Evolutionary conservation across 2,797 vertebrate species (phyloP).

Genomic region (Cossypha dichroa): DNA sequence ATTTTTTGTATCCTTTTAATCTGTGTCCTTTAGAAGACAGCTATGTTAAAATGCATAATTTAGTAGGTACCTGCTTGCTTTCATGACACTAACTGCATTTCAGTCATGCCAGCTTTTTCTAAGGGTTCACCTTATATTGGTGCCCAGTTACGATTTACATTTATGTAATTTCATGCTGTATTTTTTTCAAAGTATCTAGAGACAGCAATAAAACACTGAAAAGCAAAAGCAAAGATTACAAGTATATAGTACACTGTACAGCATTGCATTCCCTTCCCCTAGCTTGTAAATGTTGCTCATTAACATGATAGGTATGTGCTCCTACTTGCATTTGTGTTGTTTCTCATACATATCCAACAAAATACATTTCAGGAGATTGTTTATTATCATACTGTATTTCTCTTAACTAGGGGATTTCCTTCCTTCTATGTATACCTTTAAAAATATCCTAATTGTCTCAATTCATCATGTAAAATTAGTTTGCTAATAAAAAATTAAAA

Average conservation of each 20-base stretch:
- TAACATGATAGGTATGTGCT: background rate
- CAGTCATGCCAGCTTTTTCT: background rate
- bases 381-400: background rate
- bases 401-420: background rate
- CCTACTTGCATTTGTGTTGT: background rate
- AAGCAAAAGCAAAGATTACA: background rate
- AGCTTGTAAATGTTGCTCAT: background rate
- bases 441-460: background rate
- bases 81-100: constrained; percentile 4
- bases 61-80: constrained; percentile 53
- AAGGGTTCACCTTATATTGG: background rate
- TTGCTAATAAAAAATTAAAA: background rate
- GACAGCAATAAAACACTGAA: background rate
- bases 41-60: constrained; percentile 6
- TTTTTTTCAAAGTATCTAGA: background rate
- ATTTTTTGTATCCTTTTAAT: constrained; percentile 3
- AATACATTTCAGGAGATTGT: background rate
- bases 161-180: background rate
- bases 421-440: background rate
- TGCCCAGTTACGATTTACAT: constrained; percentile 36
- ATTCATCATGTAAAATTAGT: background rate
- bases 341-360: background rate
- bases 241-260: background rate
- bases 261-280: background rate
- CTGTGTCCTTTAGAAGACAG: constrained; percentile 7